Base-by-base conservation (phyloP, 2,113 vertebrate genomes). In the Pygoscelis adeliae region DNA sequence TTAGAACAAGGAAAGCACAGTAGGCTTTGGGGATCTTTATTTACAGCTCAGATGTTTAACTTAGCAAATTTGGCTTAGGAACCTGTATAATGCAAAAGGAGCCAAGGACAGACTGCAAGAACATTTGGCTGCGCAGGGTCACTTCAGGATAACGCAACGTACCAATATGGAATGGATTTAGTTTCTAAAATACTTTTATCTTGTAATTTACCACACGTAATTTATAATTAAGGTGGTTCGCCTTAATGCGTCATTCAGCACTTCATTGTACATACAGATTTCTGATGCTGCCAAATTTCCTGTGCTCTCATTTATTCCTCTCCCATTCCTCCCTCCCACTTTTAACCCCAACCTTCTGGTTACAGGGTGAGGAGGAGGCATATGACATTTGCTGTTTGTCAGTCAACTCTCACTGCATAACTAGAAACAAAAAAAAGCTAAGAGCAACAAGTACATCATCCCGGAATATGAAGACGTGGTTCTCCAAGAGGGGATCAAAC, bases 21-120 rank as follows among this genome's bases (percentile, higher is more conserved):
- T 94, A 96, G 94, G 91, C 74, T 96, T 94, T 65, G 34, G 59
- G 77, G 62, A 93, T 94, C 93, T 97, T 94, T 90, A 92, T 96
- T 97, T 96, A 94, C 95, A 91, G 95, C 92, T 97, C 95, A 97
- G 94, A 95, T 94, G 80, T 90, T 95, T 91, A 95, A 97, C 81
- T 93, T 91, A 30, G 62, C 49, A 92, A 91, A 92, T 93, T 95
- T 96, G 94, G 91, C 94, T 93, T 89, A 79, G 63, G 79, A 93
- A 96, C 83, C 88, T 89, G 50, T 44, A 65, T 40, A 91, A 96
- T 10, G 49, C 85, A 93, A 76, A 91, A 83, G 55, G 52, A 93
- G 93, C 93, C 97, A 97, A 96, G 59, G 94, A 89, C 81, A 94
- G 92, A 66, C 89, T 90, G 87, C 58, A 90, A 95, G 90, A 95